Conservation (phyloP, 2,113 vertebrate species). For the Prolemur simus region DNA sequence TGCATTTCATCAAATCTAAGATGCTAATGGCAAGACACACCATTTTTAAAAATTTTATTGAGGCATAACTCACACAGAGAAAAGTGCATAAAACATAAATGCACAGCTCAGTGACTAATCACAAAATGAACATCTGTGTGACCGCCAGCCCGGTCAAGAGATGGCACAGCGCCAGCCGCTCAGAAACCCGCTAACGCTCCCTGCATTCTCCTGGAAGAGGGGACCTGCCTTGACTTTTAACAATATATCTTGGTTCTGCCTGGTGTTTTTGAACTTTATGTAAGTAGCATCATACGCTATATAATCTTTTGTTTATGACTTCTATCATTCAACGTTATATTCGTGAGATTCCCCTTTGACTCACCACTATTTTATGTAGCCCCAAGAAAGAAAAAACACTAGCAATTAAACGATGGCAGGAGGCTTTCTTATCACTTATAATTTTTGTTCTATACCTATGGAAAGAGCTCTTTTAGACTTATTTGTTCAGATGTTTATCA, state of each 20-base stretch:
- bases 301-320: not conserved
- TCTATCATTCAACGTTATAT: not conserved
- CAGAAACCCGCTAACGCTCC: rapidly evolving
- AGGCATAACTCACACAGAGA: not conserved
- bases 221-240: not conserved
- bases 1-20: conserved; percentile 12
- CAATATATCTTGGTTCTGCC: not conserved
- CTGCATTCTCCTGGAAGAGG: not conserved
- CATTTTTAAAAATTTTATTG: not conserved
- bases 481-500: not conserved
- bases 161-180: not conserved
- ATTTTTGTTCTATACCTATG: conserved; percentile 13
- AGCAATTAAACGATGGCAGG: not conserved
- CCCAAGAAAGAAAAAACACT: conserved; percentile 26
- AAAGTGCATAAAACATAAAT: not conserved
- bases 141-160: not conserved
- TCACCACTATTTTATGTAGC: not conserved
- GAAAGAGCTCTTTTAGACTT: not conserved
- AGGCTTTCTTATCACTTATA: not conserved
- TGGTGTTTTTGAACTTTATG: not conserved
- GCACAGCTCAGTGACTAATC: not conserved
- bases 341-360: not conserved
- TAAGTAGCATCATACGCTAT: not conserved
- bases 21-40: not conserved
- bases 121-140: not conserved